Conservation (phyloP, 2,797 vertebrate species). For the Onychomys arenicola region DNA sequence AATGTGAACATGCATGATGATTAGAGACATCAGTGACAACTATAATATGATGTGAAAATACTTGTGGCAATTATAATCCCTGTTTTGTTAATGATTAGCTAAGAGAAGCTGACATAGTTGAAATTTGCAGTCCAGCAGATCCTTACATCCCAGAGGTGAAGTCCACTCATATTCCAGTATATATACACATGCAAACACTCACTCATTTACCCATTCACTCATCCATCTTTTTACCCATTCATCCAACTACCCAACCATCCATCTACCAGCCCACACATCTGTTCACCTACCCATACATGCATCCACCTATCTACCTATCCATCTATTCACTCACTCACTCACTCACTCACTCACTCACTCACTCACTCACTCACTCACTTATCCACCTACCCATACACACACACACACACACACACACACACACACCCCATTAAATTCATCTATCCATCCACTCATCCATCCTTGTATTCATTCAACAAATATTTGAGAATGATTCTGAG, state of each 20-base stretch:
- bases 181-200: not conserved
- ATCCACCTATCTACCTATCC: not conserved
- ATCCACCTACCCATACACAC: not conserved
- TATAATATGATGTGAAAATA: not conserved
- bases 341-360: no score
- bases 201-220: not conserved
- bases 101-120: not conserved
- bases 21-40: not conserved
- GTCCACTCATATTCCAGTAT: not conserved
- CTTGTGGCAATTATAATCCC: not conserved
- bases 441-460: not conserved
- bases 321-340: not conserved
- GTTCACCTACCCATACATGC: not conserved
- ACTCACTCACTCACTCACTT: rapidly evolving
- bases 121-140: not conserved
- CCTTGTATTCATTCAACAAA: not conserved
- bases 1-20: not conserved
- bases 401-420: not conserved
- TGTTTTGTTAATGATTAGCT: not conserved
- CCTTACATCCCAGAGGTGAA: no score
- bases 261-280: not conserved
- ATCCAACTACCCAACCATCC: not conserved
- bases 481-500: not conserved
- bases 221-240: not conserved
- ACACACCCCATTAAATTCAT: not conserved